A percentile compares a stretch with the other conserved stretches of the same genome.
Evolutionary conservation across 2,113 vertebrate genomes (phyloP).

Genomic region (Spheniscus mendiculus): DNA sequence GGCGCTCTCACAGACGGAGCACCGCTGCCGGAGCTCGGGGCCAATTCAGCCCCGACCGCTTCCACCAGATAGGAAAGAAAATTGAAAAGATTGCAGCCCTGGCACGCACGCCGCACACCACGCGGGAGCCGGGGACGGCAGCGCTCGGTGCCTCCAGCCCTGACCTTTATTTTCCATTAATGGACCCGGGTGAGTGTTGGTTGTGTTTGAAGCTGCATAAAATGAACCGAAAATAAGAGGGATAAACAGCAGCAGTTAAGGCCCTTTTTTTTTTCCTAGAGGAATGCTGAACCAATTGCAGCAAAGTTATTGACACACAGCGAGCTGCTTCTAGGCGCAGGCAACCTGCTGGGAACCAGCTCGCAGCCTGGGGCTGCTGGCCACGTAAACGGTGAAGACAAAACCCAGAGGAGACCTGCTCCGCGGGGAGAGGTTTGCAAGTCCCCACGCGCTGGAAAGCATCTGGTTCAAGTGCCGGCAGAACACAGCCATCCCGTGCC

Average conservation of each 20-base stretch:
- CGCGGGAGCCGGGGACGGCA: neutral
- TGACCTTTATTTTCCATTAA: constrained; percentile 77
- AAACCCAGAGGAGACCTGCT: neutral
- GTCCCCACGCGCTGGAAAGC: neutral
- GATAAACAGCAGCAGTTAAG: constrained; percentile 66
- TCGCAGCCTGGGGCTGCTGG: neutral
- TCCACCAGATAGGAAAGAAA: constrained; percentile 18
- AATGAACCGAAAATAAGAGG: constrained; percentile 65
- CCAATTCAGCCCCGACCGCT: neutral
- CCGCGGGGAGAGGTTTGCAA: fast-evolving
- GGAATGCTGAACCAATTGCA: constrained; percentile 27
- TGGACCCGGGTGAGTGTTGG: constrained; percentile 23
- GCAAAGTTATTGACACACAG: neutral
- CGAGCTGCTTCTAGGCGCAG: neutral
- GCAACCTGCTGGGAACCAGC: neutral
- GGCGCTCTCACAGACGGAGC: neutral
- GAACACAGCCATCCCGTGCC: neutral
- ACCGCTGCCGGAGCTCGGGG: neutral
- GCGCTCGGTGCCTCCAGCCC: constrained; percentile 18
- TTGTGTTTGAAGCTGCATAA: constrained; percentile 59
- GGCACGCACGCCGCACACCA: neutral
- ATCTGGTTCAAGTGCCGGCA: neutral
- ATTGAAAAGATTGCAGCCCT: constrained; percentile 14
- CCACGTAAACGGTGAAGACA: neutral
- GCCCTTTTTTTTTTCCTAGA: neutral